These are phyloP conservation scores for Philaethria dido DNA, from an alignment of 2,888 invertebrate species.

Conservation along the genomic window DNA sequence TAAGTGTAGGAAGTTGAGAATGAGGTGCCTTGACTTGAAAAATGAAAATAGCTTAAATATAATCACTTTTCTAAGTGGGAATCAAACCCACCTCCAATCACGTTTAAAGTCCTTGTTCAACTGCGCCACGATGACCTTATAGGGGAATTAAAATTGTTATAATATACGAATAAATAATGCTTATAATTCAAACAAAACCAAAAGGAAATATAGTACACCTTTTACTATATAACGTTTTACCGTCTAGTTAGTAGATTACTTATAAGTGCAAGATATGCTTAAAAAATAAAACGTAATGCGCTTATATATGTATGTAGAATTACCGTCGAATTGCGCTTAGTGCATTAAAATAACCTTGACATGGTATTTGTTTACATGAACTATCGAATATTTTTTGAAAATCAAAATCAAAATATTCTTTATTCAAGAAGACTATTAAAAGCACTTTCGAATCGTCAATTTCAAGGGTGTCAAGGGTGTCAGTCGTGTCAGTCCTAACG, in stretches of 20 bases:
- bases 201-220: neutral
- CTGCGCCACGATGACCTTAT: too few species aligned
- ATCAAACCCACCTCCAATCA: too few species aligned
- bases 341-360: neutral
- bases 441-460: too few species aligned
- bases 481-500: too few species aligned
- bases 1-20: too few species aligned
- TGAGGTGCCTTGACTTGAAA: too few species aligned
- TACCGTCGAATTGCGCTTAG: neutral
- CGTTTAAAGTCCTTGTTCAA: too few species aligned
- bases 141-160: neutral
- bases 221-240: neutral
- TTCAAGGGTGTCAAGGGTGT: too few species aligned
- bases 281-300: constrained; percentile 8
- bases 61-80: too few species aligned
- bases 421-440: too few species aligned
- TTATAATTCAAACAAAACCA: neutral
- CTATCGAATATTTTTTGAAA: neutral
- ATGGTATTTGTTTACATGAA: neutral
- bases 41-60: too few species aligned
- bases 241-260: constrained; percentile 5
- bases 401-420: too few species aligned
- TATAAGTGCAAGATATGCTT: constrained; percentile 17
- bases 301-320: neutral
- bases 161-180: neutral